These are phyloP conservation scores for Parapristionchus giblindavisi DNA, from an alignment of 2,888 invertebrate genomes.

Conservation along the genomic window DNA sequence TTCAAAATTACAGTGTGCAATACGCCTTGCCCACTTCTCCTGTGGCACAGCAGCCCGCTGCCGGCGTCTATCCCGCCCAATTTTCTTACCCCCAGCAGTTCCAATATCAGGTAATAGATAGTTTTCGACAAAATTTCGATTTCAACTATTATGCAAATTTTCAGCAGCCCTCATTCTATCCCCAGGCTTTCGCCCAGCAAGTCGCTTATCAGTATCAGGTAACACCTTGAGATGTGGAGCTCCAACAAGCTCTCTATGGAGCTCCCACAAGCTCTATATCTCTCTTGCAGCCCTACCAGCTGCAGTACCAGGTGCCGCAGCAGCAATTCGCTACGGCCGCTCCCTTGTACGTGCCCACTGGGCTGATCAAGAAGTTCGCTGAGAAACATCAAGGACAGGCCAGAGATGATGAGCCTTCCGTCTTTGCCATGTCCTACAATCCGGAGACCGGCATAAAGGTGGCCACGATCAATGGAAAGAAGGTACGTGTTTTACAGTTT, in stretches of 20 bases:
- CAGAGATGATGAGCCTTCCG: constrained; percentile 18
- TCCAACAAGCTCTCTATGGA: not conserved
- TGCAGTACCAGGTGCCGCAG: constrained; percentile 8
- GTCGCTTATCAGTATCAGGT: constrained; percentile 15
- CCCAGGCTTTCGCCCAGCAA: not conserved
- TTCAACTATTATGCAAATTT: too few species aligned
- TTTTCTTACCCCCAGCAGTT: constrained; percentile 10
- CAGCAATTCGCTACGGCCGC: constrained; percentile 4
- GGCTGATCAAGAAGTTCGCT: not conserved
- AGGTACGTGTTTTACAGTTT: too few species aligned
- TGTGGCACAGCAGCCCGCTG: not conserved
- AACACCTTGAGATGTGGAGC: not conserved
- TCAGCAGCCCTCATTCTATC: constrained; percentile 12
- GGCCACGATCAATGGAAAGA: constrained; percentile 19
- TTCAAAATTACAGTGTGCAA: too few species aligned
- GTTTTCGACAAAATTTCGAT: too few species aligned
- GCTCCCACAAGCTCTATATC: not conserved
- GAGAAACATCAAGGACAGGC: not conserved
- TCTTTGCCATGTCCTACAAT: constrained; percentile 34
- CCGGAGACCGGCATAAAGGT: constrained; percentile 20
- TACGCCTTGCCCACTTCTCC: too few species aligned
- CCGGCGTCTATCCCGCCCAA: not conserved
- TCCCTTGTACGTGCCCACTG: constrained; percentile 4
- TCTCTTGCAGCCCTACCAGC: constrained; percentile 25
- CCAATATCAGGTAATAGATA: constrained; percentile 20